Evolutionary conservation across 1,140 invertebrate species (phyloP).

Genomic region (Leptoteleia sp.): DNA sequence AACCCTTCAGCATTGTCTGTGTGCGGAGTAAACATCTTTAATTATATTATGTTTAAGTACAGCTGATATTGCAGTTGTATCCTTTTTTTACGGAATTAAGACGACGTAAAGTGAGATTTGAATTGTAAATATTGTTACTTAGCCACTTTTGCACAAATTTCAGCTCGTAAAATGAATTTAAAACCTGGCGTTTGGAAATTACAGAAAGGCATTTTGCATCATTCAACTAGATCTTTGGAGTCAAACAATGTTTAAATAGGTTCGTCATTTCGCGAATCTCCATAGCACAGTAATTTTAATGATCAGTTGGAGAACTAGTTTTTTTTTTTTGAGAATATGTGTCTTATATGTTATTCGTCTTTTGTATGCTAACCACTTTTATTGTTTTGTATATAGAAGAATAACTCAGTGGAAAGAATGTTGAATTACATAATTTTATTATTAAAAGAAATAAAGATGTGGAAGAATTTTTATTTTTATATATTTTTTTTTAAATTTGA

Average conservation of each 20-base stretch:
- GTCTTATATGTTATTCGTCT: too few species aligned
- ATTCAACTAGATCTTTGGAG: slow-evolving; percentile 15
- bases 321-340: too few species aligned
- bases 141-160: slow-evolving; percentile 10
- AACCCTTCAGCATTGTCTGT: not conserved
- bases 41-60: slow-evolving; percentile 14
- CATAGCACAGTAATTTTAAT: slow-evolving; percentile 8
- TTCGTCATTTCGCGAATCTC: slow-evolving; percentile 10
- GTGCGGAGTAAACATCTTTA: not conserved
- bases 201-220: slow-evolving; percentile 27
- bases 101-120: slow-evolving; percentile 23
- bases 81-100: slow-evolving; percentile 21
- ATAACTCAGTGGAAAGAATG: too few species aligned
- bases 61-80: slow-evolving; percentile 7
- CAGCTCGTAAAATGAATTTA: slow-evolving; percentile 23
- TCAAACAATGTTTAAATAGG: slow-evolving; percentile 28
- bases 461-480: too few species aligned
- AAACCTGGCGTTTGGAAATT: slow-evolving; percentile 26
- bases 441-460: too few species aligned
- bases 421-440: too few species aligned
- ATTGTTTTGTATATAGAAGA: too few species aligned
- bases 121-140: slow-evolving; percentile 37
- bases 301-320: not conserved
- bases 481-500: too few species aligned
- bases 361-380: too few species aligned